Evolutionary conservation across 2,797 vertebrate species (phyloP), one percentile per base, ranked within the genome.

Genomic region (Sebastes minor): DNA sequence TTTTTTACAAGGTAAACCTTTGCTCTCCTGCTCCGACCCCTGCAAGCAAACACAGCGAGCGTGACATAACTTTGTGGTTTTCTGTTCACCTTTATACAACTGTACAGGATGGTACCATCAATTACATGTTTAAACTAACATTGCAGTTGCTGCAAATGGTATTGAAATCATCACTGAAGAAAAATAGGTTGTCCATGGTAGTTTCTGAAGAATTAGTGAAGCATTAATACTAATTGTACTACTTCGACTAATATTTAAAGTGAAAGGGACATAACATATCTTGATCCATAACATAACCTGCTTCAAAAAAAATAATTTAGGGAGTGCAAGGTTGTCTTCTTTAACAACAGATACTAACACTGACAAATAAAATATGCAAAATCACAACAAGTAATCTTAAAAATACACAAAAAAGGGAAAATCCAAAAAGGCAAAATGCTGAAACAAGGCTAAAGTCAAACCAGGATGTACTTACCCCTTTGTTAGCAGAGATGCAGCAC

Each of bases 1-100:
- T 86, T 99, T 99, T 93, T 99, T 99, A 95, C 97, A 99, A 64
- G 98, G 98, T 87, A 99, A 95, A 77, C 98, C 97, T 96, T 99
- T 99, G 82, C 95, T 98, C 93, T 99, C 99, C 93, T 99, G 98
- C 88, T 99, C 98, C 4, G 96, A 97, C 52, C 96, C 98, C 99
- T 99, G 83, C 23, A 94, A 80, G 83, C 78, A 38, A 67, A 72
- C 60, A 79, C 38, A 84, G 0, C 74, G 8, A 59, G 6, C 16
- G n/a, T 11, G 13, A 30, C 6, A 14, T 6, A 1, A 42, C 32
- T n/a, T 25, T 4, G 18, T 6, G 16, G 3, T 28, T 67, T 6
- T 64, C 53, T 65, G 13, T 5, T 52, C 56, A 33, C 6, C 22
- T 55, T 32, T 20, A 23, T 9, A 20, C 4, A 55, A 28, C 23